Evolutionary conservation across 2,113 vertebrate species (phyloP), one percentile per base, ranked within the genome.

Genomic region (Chroicocephalus ridibundus): DNA sequence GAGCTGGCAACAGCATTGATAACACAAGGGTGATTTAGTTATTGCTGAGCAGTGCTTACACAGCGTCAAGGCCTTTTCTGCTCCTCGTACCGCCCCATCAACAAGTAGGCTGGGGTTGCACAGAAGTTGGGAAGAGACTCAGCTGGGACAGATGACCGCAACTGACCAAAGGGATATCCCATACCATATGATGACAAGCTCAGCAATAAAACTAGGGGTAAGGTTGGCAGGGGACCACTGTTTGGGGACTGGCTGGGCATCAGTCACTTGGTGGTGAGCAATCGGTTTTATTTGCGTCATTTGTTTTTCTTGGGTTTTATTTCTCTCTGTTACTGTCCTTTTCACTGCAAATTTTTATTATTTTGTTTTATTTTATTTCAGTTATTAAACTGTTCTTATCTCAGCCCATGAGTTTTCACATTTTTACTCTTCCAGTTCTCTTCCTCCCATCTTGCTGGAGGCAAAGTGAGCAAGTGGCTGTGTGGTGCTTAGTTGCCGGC

Each of bases 51-150:
- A 68, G 25, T 4, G 6, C 22, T 92, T 47, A 65, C 26, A 22
- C 31, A 69, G 25, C 13, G 2, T 9, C 19, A 68, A n/a, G 54
- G 31, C 4, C 7, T 49, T 36, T 65, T 34, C 60, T 64, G 36
- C 38, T 64, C 18, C 26, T 40, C 26, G 14, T 4, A 29, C 18
- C 27, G 1, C 62, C 13, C n/a, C 3, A 14, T 2, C 54, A 52
- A 15, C 0, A 1, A 36, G 47, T 9, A 65, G 29, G 7, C 34
- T 90, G 31, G 8, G 9, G 8, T 4, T 16, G 52, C 9, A 27
- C 25, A 65, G 54, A 19, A 32, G 8, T 5, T 62, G 26, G 38
- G 18, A 42, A 38, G 27, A 20, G 62, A 31, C 26, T 29, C 38
- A 42, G 38, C 17, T 13, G 19, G 38, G 27, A 31, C 62, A 80